Base-by-base conservation (phyloP, 23 tunicate species). In the Styela plicata region DNA sequence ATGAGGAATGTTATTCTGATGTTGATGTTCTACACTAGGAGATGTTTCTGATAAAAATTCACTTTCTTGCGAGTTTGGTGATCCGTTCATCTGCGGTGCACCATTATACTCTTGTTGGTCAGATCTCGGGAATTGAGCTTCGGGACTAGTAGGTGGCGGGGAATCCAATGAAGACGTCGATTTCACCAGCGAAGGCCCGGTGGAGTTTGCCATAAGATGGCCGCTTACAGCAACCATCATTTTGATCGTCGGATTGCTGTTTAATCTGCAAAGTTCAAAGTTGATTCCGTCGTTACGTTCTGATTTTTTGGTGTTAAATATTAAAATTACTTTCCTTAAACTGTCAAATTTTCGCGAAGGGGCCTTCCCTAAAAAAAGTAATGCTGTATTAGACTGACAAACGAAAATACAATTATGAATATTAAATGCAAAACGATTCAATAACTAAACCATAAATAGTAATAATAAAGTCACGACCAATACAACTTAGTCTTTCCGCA, bases 141-240 rank as follows among this genome's bases (percentile, higher is more conserved):
- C 81, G 36, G 81, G 81, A 29, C 81, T 76, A 21, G 64, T 29
- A 17, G 81, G 81, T 28, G 81, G 81, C 22, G 81, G 81, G 0
- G 81, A 76, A 44, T 76, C 81, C 81, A 76, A 25, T 22, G 81
- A 76, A 10, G 81, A 76, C 22, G 81, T 76, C 44, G 81, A 64
- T 76, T 76, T 76, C 1, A 57, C 31, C 44, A 76, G 37, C 7
- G 52, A 33, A 22, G 66, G 22, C 37, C 63, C 53, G 5, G 64
- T 36, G 22, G 66, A 53, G 16, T 76, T 76, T n/a, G 37, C 81
- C 26, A 76, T 26, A 44, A 32, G 81, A 44, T 44, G 81, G 64
- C 81, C 81, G 31, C 66, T 44, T 21, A 76, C 81, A 21, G 81
- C 81, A 26, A 76, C 63, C 81, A 76, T 76, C 63, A 33, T 76